Conservation (phyloP, 2,888 invertebrate genomes). For the Dromius quadrimaculatus region DNA sequence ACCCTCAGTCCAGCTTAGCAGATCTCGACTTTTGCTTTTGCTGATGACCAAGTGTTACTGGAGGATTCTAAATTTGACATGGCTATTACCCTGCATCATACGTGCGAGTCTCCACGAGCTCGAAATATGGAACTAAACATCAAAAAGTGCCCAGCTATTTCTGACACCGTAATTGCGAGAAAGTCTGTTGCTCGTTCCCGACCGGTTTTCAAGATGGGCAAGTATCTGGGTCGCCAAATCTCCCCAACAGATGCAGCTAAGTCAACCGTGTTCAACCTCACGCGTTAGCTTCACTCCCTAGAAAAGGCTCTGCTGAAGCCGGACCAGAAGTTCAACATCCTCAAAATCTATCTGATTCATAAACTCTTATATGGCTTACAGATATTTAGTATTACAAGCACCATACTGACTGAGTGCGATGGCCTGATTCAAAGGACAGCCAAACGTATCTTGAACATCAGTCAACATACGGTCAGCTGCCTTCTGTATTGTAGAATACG, state of each 20-base stretch:
- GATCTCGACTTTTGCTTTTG: too few species aligned
- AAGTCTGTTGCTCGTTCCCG: too few species aligned
- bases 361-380: conserved; percentile 61
- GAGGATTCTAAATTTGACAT: too few species aligned
- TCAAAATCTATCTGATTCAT: conserved; percentile 61
- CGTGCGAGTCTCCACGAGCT: too few species aligned
- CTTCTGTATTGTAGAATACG: neutral
- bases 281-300: conserved; percentile 57
- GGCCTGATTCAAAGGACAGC: conserved; percentile 58
- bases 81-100: too few species aligned
- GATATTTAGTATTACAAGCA: conserved; percentile 55
- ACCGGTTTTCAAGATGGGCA: too few species aligned
- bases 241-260: conserved; percentile 11
- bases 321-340: conserved; percentile 61
- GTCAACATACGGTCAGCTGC: conserved; percentile 26
- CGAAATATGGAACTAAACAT: too few species aligned
- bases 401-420: conserved; percentile 59
- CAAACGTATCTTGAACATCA: conserved; percentile 59
- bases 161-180: too few species aligned
- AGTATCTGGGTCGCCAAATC: neutral
- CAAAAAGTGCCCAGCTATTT: too few species aligned
- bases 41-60: too few species aligned
- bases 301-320: conserved; percentile 62
- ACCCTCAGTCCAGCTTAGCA: too few species aligned
- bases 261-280: conserved; percentile 42